Evolutionary conservation across 2,113 vertebrate species (phyloP).

Genomic region (Notothenia rossii): DNA sequence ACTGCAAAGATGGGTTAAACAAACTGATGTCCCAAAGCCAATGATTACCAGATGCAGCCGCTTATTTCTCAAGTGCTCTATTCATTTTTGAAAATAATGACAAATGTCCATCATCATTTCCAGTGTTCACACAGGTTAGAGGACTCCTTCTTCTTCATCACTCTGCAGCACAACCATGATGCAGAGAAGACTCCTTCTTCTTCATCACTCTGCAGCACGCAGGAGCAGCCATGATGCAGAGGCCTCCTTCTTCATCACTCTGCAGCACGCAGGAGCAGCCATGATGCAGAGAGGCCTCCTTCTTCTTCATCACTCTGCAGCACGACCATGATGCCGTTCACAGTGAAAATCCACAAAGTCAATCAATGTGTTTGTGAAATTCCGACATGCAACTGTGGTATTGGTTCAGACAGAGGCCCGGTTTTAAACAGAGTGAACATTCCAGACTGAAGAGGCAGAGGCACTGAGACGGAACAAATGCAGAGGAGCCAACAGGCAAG

Average conservation of each 20-base stretch:
- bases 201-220: too few species aligned
- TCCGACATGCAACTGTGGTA: slow-evolving; percentile 23
- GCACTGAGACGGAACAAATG: slow-evolving; percentile 9
- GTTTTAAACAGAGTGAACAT: slow-evolving; percentile 32
- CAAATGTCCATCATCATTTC: not conserved
- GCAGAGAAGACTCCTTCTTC: too few species aligned
- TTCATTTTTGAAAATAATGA: not conserved
- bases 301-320: too few species aligned
- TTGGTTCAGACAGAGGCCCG: slow-evolving; percentile 8
- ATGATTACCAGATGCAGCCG: not conserved
- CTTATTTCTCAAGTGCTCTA: not conserved
- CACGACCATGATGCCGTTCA: not conserved
- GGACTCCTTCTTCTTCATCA: not conserved
- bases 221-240: too few species aligned
- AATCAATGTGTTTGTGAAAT: not conserved
- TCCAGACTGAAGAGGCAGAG: slow-evolving; percentile 52
- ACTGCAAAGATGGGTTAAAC: not conserved
- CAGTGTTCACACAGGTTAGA: not conserved
- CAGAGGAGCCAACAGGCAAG: slow-evolving; percentile 10
- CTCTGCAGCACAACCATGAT: too few species aligned
- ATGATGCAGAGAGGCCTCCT: too few species aligned
- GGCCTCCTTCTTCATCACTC: too few species aligned
- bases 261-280: too few species aligned
- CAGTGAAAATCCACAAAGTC: not conserved
- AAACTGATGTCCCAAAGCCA: not conserved